phyloP scores from a whole-genome alignment of 2,888 invertebrate genomes.

The Ophion ellenae region DNA sequence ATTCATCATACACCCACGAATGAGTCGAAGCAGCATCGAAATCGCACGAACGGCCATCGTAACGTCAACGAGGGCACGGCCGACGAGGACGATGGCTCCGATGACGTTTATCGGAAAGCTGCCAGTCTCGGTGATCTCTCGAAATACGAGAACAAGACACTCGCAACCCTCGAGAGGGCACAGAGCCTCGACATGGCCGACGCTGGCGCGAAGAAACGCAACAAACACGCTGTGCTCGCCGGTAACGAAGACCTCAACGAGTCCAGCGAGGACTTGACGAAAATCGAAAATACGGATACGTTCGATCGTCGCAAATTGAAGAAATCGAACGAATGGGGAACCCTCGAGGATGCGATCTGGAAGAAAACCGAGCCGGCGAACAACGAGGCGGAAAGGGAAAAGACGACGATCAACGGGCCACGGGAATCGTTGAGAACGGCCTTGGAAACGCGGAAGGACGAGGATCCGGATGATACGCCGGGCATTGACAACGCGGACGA shows the following conservation, averaged over 20 bases:
- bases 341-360: constrained; percentile 90
- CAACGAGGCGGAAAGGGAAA: constrained; percentile 64
- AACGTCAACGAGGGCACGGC: not conserved
- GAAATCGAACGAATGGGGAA: constrained; percentile 91
- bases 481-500: constrained; percentile 35
- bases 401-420: constrained; percentile 83
- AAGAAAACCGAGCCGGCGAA: constrained; percentile 84
- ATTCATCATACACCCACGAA: constrained; percentile 88
- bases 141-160: constrained; percentile 86
- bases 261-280: constrained; percentile 81
- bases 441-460: constrained; percentile 85
- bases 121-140: constrained; percentile 92
- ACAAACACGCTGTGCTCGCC: constrained; percentile 84
- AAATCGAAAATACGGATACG: constrained; percentile 87
- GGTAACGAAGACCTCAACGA: constrained; percentile 84
- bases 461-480: constrained; percentile 38
- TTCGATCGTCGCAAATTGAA: constrained; percentile 89
- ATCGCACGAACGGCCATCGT: not conserved
- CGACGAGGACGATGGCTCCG: constrained; percentile 85
- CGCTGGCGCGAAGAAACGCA: constrained; percentile 87
- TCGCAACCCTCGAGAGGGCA: constrained; percentile 89
- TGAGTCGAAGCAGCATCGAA: not conserved
- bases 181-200: constrained; percentile 92
- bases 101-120: constrained; percentile 89
- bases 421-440: constrained; percentile 88